A percentile compares a stretch with the other conserved stretches of the same genome.
Conservation (phyloP, 2,113 vertebrate species). For the Oryzias woworae region DNA sequence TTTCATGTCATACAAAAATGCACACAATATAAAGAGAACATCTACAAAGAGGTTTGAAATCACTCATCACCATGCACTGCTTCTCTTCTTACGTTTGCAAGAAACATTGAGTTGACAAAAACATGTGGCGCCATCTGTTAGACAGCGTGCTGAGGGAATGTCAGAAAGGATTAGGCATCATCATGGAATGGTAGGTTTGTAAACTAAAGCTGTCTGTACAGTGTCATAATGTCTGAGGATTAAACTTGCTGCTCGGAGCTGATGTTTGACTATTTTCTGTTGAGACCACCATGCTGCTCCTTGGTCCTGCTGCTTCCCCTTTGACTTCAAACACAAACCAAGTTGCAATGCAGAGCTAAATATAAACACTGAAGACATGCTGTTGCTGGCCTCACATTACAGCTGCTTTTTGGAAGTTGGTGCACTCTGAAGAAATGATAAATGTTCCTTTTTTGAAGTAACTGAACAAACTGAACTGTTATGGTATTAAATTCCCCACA, state of each 20-base stretch:
- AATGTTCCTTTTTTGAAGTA: no score
- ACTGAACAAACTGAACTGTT: no score
- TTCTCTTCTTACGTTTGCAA: conserved; percentile 54
- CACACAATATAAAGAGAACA: conserved; percentile 82
- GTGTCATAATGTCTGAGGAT: conserved; percentile 31
- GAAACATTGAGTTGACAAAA: conserved; percentile 31
- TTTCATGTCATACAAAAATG: conserved; percentile 80
- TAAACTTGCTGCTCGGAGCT: background rate
- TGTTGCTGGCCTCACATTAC: no score
- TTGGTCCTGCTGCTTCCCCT: no score
- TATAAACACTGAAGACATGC: no score
- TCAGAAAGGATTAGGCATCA: conserved; percentile 45
- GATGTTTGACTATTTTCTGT: background rate
- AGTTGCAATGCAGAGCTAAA: no score
- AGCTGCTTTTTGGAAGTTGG: no score
- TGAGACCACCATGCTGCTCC: conserved; percentile 22
- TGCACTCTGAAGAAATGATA: no score
- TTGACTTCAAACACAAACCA: no score
- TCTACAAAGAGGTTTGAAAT: conserved; percentile 71
- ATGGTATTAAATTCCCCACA: no score
- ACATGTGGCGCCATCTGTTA: conserved; percentile 11
- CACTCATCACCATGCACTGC: conserved; percentile 38
- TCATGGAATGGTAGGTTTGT: conserved; percentile 54
- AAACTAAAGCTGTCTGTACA: conserved; percentile 44
- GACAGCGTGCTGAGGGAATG: conserved; percentile 47